Evolutionary conservation across 1,140 invertebrate genomes (phyloP).

Genomic region (Magallana gigas): DNA sequence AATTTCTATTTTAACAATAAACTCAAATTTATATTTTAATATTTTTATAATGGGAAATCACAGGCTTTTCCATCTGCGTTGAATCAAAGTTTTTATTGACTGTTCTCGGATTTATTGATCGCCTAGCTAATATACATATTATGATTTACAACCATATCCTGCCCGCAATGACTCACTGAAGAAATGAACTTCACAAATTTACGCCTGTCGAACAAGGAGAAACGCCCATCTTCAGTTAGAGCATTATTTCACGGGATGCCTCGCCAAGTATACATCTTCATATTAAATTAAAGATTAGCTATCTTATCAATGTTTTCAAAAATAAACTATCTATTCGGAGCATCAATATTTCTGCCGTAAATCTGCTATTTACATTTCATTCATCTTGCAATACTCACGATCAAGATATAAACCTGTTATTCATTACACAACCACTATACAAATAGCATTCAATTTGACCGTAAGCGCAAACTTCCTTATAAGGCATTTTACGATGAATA

Average conservation of each 20-base stretch:
- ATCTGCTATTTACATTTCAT: constrained; percentile 15
- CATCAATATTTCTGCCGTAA: constrained; percentile 1
- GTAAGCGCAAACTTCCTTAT: neutral
- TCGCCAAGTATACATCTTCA: constrained; percentile 14
- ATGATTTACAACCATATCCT: neutral
- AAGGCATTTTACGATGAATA: neutral
- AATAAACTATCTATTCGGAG: neutral
- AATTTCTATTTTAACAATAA: no score
- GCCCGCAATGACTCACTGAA: constrained; percentile 1
- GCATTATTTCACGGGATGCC: neutral
- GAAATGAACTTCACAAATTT: neutral
- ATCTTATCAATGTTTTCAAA: constrained; percentile 5
- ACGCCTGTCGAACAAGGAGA: neutral
- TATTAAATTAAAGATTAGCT: constrained; percentile 5
- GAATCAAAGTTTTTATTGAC: neutral
- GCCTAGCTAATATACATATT: neutral
- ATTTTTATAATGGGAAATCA: no score
- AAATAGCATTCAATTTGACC: neutral
- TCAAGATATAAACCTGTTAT: neutral
- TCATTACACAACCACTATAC: neutral
- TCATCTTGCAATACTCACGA: neutral
- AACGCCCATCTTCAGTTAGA: neutral
- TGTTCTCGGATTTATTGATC: neutral
- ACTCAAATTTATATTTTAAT: no score
- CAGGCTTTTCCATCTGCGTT: no score